Percentiles rank a stretch among this genome's conserved stretches.
Conservation (phyloP, 2,888 invertebrate species). For the Caenorhabditis uteleia region DNA sequence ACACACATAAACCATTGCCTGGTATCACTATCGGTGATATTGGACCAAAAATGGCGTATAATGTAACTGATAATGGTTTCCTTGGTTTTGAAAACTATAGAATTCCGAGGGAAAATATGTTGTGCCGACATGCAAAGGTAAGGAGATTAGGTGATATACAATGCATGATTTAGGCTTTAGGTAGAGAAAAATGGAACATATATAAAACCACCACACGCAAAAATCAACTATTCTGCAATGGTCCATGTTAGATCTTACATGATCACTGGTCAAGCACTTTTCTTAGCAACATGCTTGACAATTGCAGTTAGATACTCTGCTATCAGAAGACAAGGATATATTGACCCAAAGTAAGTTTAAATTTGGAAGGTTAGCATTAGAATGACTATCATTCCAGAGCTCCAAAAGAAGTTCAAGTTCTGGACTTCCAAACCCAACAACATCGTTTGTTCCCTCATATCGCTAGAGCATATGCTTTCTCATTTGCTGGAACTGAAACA, state of each 20-base stretch:
- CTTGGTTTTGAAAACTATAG: constrained; percentile 84
- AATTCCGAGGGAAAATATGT: constrained; percentile 85
- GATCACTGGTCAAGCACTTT: constrained; percentile 73
- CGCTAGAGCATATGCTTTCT: constrained; percentile 81
- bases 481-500: constrained; percentile 72
- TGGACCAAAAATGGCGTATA: constrained; percentile 90
- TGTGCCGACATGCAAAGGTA: constrained; percentile 91
- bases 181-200: constrained; percentile 80
- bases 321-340: constrained; percentile 86
- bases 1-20: constrained; percentile 80
- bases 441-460: constrained; percentile 84
- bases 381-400: constrained; percentile 75
- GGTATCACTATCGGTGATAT: constrained; percentile 92
- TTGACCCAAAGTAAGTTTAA: constrained; percentile 78
- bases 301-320: constrained; percentile 90
- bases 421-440: constrained; percentile 93
- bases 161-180: constrained; percentile 1
- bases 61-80: constrained; percentile 89
- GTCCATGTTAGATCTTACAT: constrained; percentile 73
- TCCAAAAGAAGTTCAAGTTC: constrained; percentile 86
- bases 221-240: constrained; percentile 89
- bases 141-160: not conserved
- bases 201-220: constrained; percentile 82
- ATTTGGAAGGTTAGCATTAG: not conserved
- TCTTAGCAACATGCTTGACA: constrained; percentile 83